Evolutionary conservation across 2,888 invertebrate species (phyloP).

Genomic region (Meteorus colon): DNA sequence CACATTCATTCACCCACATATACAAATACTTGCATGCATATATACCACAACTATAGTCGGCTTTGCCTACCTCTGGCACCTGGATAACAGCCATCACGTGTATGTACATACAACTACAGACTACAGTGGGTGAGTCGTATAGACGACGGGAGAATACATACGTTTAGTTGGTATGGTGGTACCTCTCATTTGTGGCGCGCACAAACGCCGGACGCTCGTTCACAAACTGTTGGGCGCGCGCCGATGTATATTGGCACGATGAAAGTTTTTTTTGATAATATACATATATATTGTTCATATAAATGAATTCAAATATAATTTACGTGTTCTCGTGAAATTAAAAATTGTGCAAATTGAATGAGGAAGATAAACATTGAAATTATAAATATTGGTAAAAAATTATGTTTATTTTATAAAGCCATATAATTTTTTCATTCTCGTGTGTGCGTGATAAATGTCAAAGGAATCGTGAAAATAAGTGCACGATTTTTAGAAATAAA

Average conservation of each 20-base stretch:
- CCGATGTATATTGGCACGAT: slow-evolving; percentile 22
- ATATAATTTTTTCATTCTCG: too few relatives aligned
- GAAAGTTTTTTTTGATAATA: not conserved
- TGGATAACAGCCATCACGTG: slow-evolving; percentile 40
- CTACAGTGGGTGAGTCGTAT: slow-evolving; percentile 23
- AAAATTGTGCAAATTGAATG: too few relatives aligned
- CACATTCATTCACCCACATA: slow-evolving; percentile 8
- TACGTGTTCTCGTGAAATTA: too few relatives aligned
- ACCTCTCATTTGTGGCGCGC: slow-evolving; percentile 30
- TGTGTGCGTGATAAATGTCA: too few relatives aligned
- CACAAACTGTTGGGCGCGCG: slow-evolving; percentile 47
- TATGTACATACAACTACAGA: slow-evolving; percentile 25
- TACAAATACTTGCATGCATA: slow-evolving; percentile 1
- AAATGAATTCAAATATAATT: too few relatives aligned
- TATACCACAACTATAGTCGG: slow-evolving; percentile 12
- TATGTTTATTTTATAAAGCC: too few relatives aligned
- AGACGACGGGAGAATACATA: slow-evolving; percentile 31
- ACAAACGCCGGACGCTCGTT: slow-evolving; percentile 50
- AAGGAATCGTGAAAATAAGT: too few relatives aligned
- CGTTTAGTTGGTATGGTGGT: slow-evolving; percentile 32
- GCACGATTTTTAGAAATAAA: not conserved
- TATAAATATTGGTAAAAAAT: too few relatives aligned
- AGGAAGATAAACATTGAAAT: too few relatives aligned
- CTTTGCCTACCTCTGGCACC: slow-evolving; percentile 27
- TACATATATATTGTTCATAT: not conserved